phyloP scores from a whole-genome alignment of 2,113 vertebrate species.

The Chamaetylas fuelleborni region DNA sequence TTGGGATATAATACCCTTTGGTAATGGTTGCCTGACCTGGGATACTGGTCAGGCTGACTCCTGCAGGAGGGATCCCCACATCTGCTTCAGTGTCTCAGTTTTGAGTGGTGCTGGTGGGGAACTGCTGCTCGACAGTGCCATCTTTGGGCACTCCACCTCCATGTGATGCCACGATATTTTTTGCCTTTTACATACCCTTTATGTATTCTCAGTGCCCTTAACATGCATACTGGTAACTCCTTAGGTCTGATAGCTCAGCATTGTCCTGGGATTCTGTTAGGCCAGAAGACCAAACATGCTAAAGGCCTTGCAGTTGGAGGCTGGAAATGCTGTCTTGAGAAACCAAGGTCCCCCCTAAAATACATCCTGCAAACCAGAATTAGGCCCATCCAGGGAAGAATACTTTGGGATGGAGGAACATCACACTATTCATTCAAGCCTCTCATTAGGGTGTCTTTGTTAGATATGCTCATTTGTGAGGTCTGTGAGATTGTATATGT shows the following conservation, averaged over 20 bases:
- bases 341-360: neutral
- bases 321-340: neutral
- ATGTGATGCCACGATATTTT: rapidly evolving
- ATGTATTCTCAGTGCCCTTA: too few species aligned
- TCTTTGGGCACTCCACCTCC: neutral
- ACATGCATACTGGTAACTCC: neutral
- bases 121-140: neutral
- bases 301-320: neutral
- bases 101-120: neutral
- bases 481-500: rapidly evolving
- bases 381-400: neutral
- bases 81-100: neutral
- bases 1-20: too few species aligned
- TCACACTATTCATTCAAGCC: too few species aligned
- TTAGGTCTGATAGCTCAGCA: neutral
- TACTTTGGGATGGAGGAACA: neutral
- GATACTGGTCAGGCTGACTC: too few species aligned
- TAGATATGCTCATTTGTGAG: neutral
- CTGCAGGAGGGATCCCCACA: neutral
- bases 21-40: too few species aligned
- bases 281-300: neutral
- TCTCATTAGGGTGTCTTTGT: neutral
- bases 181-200: neutral
- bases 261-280: neutral
- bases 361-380: neutral